Base-by-base conservation (phyloP, 2,888 invertebrate genomes). In the Pediacus dermestoides region DNA sequence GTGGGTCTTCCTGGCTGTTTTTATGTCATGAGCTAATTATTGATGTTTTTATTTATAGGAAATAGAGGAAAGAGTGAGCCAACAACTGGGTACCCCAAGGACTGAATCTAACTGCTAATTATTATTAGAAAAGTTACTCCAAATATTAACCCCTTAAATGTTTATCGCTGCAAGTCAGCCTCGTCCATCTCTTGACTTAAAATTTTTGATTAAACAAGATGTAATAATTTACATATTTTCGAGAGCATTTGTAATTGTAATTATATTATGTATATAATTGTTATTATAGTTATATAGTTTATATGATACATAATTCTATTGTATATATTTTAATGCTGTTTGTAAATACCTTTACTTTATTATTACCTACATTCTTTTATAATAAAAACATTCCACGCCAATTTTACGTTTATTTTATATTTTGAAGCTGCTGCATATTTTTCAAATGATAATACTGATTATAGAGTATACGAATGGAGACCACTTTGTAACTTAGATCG, bases 21-120 rank as follows among this genome's bases (percentile, higher is more conserved):
- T 7, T 28, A 3, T 10, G 12, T 11, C 2, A 28, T n/a, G n/a
- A n/a, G n/a, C n/a, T n/a, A n/a, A n/a, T n/a, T n/a, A 36, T 26
- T 34, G 14, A n/a, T 27, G 26, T 39, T 37, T 35, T 23, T 41
- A 18, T 52, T 50, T 53, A 59, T 60, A 71, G 71, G 64, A 68
- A 68, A 71, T 71, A 61, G 70, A 71, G 58, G 68, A 68, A 58
- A 64, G 65, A 58, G 68, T 70, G 48, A 67, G 66, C 39, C 70
- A 70, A 57, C 69, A 70, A 53, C 57, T 68, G 59, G 68, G 68
- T 48, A 60, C 61, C 47, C 68, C 67, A 55, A 63, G 67, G 57
- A 67, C 66, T 57, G 69, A 67, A 53, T 68, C 68, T 26, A 60
- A 66, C 46, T 68, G 68, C 51, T 68, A 50, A 41, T 35, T 11